Conservation (phyloP, 2,888 invertebrate species). For the Hecatera dysodea region DNA sequence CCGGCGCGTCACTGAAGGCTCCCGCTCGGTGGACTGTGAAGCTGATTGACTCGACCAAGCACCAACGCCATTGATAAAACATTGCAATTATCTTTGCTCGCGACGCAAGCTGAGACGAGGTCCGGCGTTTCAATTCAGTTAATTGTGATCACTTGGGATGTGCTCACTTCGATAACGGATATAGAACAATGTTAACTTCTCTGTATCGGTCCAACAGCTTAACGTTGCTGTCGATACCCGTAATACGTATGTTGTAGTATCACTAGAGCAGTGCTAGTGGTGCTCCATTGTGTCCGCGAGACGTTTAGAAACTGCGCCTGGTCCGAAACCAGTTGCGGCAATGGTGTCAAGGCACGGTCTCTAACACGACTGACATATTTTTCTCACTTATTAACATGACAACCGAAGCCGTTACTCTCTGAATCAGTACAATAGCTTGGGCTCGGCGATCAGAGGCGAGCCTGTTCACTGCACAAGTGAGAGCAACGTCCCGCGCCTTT, state of each 20-base stretch:
- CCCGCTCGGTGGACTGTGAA: slow-evolving; percentile 8
- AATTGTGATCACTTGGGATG: slow-evolving; percentile 34
- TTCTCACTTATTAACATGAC: slow-evolving; percentile 19
- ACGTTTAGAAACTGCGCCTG: slow-evolving; percentile 48
- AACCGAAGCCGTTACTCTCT: background rate
- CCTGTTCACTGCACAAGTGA: background rate
- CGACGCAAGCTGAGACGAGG: slow-evolving; percentile 19
- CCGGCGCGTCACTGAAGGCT: slow-evolving; percentile 24
- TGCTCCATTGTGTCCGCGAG: slow-evolving; percentile 49
- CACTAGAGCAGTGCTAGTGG: slow-evolving; percentile 6
- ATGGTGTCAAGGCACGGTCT: slow-evolving; percentile 57
- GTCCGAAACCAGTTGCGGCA: slow-evolving; percentile 54
- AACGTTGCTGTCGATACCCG: background rate
- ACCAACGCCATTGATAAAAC: slow-evolving; percentile 51
- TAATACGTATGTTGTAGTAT: too few species aligned
- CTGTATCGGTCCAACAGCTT: background rate
- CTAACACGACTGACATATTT: slow-evolving; percentile 43
- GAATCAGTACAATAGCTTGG: background rate
- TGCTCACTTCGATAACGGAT: slow-evolving; percentile 29
- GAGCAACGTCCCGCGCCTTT: slow-evolving; percentile 23
- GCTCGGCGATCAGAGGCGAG: background rate
- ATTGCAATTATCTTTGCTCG: slow-evolving; percentile 39
- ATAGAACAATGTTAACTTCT: background rate
- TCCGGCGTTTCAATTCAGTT: slow-evolving; percentile 14
- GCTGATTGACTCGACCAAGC: slow-evolving; percentile 33